Percentiles rank a stretch among this genome's conserved stretches.
These are phyloP conservation scores for Bembecia ichneumoniformis DNA, from an alignment of 2,888 invertebrate species.

Conservation along the genomic window DNA sequence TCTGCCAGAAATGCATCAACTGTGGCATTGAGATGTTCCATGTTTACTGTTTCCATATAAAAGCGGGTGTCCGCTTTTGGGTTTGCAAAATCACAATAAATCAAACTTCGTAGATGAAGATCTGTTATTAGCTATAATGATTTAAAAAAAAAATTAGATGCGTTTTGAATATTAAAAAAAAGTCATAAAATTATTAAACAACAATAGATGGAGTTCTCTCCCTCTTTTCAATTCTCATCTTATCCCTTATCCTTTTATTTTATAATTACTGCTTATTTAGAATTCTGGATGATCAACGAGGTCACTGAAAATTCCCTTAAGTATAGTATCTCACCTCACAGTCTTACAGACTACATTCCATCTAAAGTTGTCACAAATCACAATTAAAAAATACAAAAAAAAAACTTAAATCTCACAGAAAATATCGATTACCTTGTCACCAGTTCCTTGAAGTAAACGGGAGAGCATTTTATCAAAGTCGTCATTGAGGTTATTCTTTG, in stretches of 20 bases:
- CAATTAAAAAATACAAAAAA: too few species aligned
- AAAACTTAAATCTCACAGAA: neutral
- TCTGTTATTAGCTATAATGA: constrained; percentile 76
- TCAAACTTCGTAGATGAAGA: constrained; percentile 84
- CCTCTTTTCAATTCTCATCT: too few species aligned
- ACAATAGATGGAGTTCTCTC: too few species aligned
- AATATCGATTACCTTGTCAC: neutral
- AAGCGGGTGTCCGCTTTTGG: constrained; percentile 91
- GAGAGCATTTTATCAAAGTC: constrained; percentile 80
- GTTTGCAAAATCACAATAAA: constrained; percentile 96
- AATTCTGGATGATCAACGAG: too few species aligned
- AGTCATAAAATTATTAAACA: too few species aligned
- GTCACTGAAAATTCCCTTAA: too few species aligned
- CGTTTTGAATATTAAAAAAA: too few species aligned
- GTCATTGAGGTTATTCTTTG: constrained; percentile 73
- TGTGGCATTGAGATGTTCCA: constrained; percentile 83
- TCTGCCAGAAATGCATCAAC: constrained; percentile 92
- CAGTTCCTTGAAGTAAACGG: constrained; percentile 57
- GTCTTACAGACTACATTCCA: too few species aligned
- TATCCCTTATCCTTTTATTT: too few species aligned
- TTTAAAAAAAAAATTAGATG: neutral
- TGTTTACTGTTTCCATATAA: constrained; percentile 89
- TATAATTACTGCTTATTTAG: too few species aligned
- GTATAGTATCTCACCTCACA: too few species aligned
- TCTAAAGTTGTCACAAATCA: too few species aligned